Conservation (phyloP, 2,888 invertebrate genomes). For the Calameuta filiformis region DNA sequence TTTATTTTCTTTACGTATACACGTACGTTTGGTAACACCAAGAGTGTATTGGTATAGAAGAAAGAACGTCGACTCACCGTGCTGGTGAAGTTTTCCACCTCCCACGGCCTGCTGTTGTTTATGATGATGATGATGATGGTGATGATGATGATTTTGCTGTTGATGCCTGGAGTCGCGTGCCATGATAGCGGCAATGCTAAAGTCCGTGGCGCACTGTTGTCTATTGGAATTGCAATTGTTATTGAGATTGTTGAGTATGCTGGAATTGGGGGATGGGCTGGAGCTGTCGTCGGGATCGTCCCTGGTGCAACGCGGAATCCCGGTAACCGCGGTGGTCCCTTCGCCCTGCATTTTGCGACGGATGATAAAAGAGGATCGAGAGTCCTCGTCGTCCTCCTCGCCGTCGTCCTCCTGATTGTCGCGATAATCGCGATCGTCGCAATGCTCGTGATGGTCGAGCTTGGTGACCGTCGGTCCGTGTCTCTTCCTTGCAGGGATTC, state of each 20-base stretch:
- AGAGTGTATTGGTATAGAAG: neutral
- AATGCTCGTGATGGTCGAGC: constrained; percentile 49
- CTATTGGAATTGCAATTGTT: constrained; percentile 69
- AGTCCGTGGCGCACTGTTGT: constrained; percentile 92
- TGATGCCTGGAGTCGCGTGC: constrained; percentile 75
- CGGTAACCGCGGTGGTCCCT: constrained; percentile 50
- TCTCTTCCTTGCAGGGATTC: constrained; percentile 64
- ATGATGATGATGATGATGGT: constrained; percentile 37
- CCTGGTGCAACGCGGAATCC: constrained; percentile 66
- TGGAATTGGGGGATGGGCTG: constrained; percentile 65
- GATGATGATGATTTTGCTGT: constrained; percentile 70
- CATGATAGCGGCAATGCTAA: constrained; percentile 97
- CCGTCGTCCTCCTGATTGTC: constrained; percentile 66
- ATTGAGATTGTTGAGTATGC: constrained; percentile 53
- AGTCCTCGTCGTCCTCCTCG: constrained; percentile 75
- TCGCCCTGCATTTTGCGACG: constrained; percentile 68
- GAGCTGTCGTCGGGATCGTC: constrained; percentile 75
- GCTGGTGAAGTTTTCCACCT: constrained; percentile 59
- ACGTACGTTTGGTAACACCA: neutral
- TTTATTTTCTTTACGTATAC: neutral
- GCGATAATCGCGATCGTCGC: neutral
- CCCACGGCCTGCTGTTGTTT: constrained; percentile 52
- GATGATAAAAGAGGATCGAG: constrained; percentile 52
- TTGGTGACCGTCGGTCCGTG: constrained; percentile 65
- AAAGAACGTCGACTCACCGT: constrained; percentile 46